phyloP scores from a whole-genome alignment of 2,113 vertebrate species.

The Esox niger region DNA sequence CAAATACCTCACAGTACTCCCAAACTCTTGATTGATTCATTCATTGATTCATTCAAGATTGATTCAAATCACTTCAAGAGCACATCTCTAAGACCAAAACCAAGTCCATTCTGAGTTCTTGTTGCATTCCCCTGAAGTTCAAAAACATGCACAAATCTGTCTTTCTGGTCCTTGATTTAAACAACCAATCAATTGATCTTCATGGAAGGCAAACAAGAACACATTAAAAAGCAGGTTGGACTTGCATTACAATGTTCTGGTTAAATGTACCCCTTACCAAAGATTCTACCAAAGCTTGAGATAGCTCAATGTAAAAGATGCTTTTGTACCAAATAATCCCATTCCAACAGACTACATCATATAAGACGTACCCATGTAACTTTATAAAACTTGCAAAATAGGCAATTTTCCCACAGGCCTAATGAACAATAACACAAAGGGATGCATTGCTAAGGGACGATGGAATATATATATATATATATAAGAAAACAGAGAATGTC shows the following conservation, averaged over 20 bases:
- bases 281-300: neutral
- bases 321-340: neutral
- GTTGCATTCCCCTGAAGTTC: neutral
- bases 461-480: neutral
- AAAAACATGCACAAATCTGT: neutral
- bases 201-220: neutral
- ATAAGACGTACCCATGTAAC: neutral
- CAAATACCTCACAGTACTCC: neutral
- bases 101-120: neutral
- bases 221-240: neutral
- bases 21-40: neutral
- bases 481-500: neutral
- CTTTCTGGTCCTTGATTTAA: neutral
- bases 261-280: neutral
- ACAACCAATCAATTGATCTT: neutral
- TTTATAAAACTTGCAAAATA: neutral
- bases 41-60: neutral
- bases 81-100: neutral
- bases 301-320: neutral
- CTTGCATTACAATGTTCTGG: neutral
- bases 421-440: neutral
- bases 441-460: neutral
- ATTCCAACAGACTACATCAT: neutral
- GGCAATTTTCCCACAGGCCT: neutral
- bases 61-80: neutral